These are phyloP conservation scores for Rhorus exstirpatorius DNA, from an alignment of 2,888 invertebrate genomes.

Conservation along the genomic window DNA sequence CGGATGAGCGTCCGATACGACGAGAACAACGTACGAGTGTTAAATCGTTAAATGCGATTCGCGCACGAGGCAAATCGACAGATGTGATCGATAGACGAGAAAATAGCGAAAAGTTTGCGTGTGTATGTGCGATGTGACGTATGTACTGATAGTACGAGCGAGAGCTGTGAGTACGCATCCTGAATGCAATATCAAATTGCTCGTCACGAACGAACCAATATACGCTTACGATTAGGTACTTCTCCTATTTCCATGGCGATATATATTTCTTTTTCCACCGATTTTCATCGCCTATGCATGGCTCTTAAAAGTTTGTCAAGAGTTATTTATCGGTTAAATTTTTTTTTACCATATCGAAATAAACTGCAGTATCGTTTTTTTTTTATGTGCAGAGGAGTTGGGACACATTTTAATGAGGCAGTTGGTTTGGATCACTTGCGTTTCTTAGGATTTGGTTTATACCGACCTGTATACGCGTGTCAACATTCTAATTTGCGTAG, in stretches of 20 bases:
- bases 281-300: not conserved
- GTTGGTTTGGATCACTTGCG: no score
- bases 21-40: constrained; percentile 56
- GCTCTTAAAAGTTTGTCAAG: not conserved
- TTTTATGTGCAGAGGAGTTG: no score
- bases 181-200: constrained; percentile 58
- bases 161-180: constrained; percentile 25
- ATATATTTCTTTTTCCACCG: constrained; percentile 9
- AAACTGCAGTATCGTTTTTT: no score
- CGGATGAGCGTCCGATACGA: constrained; percentile 5
- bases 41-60: constrained; percentile 62
- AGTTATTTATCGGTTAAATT: constrained; percentile 14
- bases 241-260: constrained; percentile 33
- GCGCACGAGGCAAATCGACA: constrained; percentile 66
- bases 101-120: constrained; percentile 2
- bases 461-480: no score
- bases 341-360: not conserved
- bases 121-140: constrained; percentile 17
- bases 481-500: no score
- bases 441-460: no score
- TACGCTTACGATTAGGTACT: constrained; percentile 12
- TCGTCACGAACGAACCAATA: constrained; percentile 30
- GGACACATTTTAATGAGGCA: no score
- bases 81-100: constrained; percentile 62
- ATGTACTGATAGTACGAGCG: constrained; percentile 33